A percentile compares a stretch with the other conserved stretches of the same genome.
Evolutionary conservation across 2,797 vertebrate genomes (phyloP).

Genomic region (Tapirus indicus): DNA sequence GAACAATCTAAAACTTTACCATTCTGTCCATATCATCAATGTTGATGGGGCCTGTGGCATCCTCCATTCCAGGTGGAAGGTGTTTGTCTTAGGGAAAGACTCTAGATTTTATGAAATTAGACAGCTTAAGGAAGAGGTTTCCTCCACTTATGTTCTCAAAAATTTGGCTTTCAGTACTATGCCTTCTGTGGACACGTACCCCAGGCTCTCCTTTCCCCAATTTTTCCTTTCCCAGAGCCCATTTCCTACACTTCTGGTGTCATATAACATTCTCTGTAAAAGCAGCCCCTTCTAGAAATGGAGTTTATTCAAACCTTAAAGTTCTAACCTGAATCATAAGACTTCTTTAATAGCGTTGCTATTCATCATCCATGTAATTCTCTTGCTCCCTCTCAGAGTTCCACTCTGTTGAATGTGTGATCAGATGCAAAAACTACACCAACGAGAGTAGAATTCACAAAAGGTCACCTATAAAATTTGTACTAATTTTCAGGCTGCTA

Average conservation of each 20-base stretch:
- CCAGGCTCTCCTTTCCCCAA: not conserved
- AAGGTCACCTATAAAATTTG: slow-evolving; percentile 56
- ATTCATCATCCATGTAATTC: not conserved
- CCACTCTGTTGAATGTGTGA: slow-evolving; percentile 26
- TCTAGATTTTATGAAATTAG: slow-evolving; percentile 26
- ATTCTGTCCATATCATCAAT: not conserved
- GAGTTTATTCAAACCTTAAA: not conserved
- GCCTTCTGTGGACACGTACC: not conserved
- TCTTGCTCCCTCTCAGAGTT: slow-evolving; percentile 15
- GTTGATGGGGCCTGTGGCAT: not conserved
- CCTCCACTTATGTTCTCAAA: not conserved
- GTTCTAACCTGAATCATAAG: not conserved
- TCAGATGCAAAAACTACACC: slow-evolving; percentile 8
- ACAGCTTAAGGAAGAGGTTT: not conserved
- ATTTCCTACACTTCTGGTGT: not conserved
- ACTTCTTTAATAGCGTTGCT: not conserved
- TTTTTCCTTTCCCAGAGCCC: not conserved
- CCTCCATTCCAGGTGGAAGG: not conserved
- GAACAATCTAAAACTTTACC: not conserved
- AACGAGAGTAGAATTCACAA: slow-evolving; percentile 13
- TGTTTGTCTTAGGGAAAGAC: not conserved
- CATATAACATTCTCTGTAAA: not conserved
- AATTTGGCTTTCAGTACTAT: not conserved
- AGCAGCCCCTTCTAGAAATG: not conserved
- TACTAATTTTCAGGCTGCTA: slow-evolving; percentile 45